These are phyloP conservation scores for Escarpia spicata DNA, from an alignment of 2,888 invertebrate genomes.

Conservation along the genomic window DNA sequence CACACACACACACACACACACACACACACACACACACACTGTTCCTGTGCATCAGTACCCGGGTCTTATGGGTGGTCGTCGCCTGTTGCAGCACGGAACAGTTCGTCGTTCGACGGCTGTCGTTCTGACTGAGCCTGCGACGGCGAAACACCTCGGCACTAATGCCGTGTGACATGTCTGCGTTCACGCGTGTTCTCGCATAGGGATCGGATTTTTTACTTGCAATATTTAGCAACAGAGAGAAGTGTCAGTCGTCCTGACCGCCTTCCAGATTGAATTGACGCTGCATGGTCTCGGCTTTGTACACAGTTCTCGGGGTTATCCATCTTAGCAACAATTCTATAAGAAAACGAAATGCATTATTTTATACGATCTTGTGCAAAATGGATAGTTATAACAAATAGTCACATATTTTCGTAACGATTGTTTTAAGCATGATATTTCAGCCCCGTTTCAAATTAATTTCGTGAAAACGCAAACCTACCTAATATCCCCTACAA, in stretches of 20 bases:
- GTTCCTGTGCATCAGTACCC: no score
- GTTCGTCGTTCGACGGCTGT: no score
- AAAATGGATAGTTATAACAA: neutral
- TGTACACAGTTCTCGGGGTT: neutral
- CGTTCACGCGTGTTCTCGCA: slow-evolving; percentile 3
- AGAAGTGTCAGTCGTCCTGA: neutral
- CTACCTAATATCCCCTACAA: no score
- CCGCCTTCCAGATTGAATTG: neutral
- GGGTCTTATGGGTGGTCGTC: neutral
- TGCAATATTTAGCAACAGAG: neutral
- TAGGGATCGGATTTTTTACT: neutral
- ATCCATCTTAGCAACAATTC: neutral
- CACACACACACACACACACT: no score
- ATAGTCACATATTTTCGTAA: neutral
- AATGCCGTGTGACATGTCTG: neutral
- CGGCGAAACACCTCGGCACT: neutral
- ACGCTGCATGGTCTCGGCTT: neutral
- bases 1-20: no score
- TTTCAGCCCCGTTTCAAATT: no score
- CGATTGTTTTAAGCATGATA: no score
- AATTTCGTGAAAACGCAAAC: no score
- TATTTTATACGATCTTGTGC: neutral
- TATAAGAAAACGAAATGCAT: neutral
- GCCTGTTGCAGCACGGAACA: neutral
- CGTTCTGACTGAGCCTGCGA: neutral